phyloP scores from a whole-genome alignment of 2,797 vertebrate genomes.

The Premnoplex brunnescens region DNA sequence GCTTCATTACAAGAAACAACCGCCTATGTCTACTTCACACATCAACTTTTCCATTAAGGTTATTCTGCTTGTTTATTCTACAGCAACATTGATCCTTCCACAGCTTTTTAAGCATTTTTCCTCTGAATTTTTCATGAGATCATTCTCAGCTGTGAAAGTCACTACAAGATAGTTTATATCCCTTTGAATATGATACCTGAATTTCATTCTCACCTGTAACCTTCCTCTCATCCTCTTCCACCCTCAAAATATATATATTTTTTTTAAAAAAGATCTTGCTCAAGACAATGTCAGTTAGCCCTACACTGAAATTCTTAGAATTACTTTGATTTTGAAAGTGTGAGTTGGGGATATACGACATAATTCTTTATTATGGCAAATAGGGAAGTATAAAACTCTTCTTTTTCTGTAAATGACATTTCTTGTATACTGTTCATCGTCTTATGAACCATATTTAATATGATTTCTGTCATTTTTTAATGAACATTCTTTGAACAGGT shows the following conservation, averaged over 20 bases:
- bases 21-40: background rate
- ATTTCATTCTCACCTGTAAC: background rate
- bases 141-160: background rate
- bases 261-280: background rate
- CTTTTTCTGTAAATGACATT: background rate
- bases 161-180: accelerated
- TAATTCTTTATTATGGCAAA: background rate
- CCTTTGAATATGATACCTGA: background rate
- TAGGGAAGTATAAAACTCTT: background rate
- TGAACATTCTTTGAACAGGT: background rate
- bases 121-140: background rate
- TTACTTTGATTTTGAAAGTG: background rate
- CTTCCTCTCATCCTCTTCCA: background rate
- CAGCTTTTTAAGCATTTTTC: background rate
- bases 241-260: background rate
- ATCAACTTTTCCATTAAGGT: background rate
- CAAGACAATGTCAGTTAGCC: background rate
- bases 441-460: background rate
- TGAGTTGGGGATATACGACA: background rate
- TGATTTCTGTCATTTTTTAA: background rate
- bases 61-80: background rate
- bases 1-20: background rate
- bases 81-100: background rate
- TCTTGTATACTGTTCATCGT: background rate
- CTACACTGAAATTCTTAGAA: background rate